These are phyloP conservation scores for Erpobdella octoculata DNA, from an alignment of 2,888 invertebrate genomes.

Conservation along the genomic window DNA sequence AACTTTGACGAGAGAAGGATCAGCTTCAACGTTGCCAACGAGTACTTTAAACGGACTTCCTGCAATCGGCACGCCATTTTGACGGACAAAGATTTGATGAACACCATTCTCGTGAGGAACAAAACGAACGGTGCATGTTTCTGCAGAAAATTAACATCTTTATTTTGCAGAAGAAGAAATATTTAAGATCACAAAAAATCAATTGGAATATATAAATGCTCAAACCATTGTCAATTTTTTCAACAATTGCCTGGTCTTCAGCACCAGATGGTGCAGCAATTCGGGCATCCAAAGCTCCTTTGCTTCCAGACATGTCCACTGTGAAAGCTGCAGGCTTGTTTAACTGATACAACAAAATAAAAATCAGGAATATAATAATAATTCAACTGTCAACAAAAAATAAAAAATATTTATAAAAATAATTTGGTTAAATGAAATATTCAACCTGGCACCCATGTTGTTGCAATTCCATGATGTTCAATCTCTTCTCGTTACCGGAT, in stretches of 20 bases:
- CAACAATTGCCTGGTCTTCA: constrained; percentile 92
- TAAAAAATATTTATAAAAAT: not conserved
- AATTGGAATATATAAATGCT: not conserved
- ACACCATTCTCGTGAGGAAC: constrained; percentile 64
- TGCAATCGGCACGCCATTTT: constrained; percentile 91
- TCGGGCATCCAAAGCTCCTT: constrained; percentile 51
- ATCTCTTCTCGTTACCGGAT: constrained; percentile 81
- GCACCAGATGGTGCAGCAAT: constrained; percentile 76
- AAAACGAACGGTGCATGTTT: constrained; percentile 29
- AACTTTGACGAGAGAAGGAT: constrained; percentile 62
- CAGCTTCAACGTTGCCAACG: constrained; percentile 72
- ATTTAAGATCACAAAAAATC: too few relatives aligned
- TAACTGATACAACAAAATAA: not conserved
- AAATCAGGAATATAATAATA: not conserved
- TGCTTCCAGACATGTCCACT: constrained; percentile 82
- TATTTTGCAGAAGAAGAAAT: not conserved
- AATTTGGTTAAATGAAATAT: not conserved
- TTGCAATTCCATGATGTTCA: constrained; percentile 54
- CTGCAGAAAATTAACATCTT: not conserved
- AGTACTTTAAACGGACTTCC: constrained; percentile 88
- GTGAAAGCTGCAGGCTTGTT: constrained; percentile 75
- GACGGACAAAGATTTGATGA: constrained; percentile 80
- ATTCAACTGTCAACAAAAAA: not conserved
- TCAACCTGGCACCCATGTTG: constrained; percentile 47
- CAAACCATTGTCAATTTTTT: constrained; percentile 56